Evolutionary conservation across 1,140 invertebrate genomes (phyloP), one percentile per base, ranked within the genome.

Genomic region (Drosophila kepulauana): DNA sequence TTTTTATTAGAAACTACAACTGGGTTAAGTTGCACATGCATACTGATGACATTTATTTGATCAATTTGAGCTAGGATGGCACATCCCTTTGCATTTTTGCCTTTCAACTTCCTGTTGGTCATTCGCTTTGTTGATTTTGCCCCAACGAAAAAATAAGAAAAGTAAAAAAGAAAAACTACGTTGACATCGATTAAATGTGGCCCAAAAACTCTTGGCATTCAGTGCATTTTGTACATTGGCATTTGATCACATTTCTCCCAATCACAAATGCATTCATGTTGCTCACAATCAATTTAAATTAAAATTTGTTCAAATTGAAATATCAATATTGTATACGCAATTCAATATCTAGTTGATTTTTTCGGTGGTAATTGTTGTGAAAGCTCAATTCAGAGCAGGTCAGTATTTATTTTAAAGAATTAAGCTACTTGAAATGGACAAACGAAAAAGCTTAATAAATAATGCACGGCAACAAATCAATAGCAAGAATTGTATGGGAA

Each of bases 21-120:
- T 87, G 73, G 84, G 84, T 80, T 88, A 87, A 87, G 79, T 67
- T 79, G 48, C 16, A 52, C 45, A 46, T 33, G 20, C 5, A 59
- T 10, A 43, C 41, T 43, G 51, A 54, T 43, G 51, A 54, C n/a
- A 54, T 54, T 28, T 13, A 54, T 54, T 54, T 33, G 28, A 54
- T 54, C 28, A 30, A 33, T 54, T 54, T 33, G 28, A 7, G n/a
- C 28, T 54, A 33, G 13, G n/a, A 54, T 54, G 28, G 35, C 35
- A 38, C 35, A 10, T 38, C 35, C 13, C 10, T 10, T 54, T 30
- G 5, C 28, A 54, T 25, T 33, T 54, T 33, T 30, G 51, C 8
- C 8, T 38, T 10, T 38, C 8, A 35, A 54, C 11, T 30, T 43
- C 8, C 41, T 46, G 58, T 63, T 67, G 35, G 63, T 52, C 64